Percentiles rank a stretch among this genome's conserved stretches.
These are phyloP conservation scores for Osmoderma eremita DNA, from an alignment of 2,888 invertebrate species.

Conservation along the genomic window DNA sequence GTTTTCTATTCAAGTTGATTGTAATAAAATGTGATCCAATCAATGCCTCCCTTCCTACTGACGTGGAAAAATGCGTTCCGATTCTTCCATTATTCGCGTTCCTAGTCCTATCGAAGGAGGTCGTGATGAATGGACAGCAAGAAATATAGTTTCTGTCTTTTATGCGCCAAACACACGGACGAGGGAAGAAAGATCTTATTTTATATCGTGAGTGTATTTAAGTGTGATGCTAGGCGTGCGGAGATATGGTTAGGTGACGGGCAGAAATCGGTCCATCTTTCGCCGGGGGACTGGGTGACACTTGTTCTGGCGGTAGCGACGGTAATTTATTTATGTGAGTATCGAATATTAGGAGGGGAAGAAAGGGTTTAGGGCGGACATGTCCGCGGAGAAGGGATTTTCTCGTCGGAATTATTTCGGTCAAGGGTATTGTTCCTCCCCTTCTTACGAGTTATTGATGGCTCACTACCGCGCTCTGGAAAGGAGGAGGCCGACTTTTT, in stretches of 20 bases:
- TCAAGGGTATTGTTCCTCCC: conserved; percentile 17
- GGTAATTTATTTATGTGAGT: conserved; percentile 30
- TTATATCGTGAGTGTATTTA: conserved; percentile 35
- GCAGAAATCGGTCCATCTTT: background rate
- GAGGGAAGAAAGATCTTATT: conserved; percentile 23
- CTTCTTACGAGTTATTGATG: conserved; percentile 22
- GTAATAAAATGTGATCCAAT: conserved; percentile 48
- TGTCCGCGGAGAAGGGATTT: background rate
- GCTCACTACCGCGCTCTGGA: conserved; percentile 2
- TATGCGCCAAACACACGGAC: conserved; percentile 35
- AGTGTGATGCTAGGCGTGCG: background rate
- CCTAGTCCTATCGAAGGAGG: conserved; percentile 46
- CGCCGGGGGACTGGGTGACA: conserved; percentile 16
- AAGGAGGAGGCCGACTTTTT: conserved; percentile 14
- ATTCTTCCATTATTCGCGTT: conserved; percentile 50
- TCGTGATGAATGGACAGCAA: conserved; percentile 51
- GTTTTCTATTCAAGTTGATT: conserved; percentile 38
- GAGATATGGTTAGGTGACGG: background rate
- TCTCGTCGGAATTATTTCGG: conserved; percentile 23
- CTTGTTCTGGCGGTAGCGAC: conserved; percentile 8
- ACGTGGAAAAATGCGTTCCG: conserved; percentile 46
- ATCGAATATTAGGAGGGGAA: conserved; percentile 4
- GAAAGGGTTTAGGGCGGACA: background rate
- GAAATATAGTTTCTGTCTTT: conserved; percentile 51
- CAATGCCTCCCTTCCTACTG: conserved; percentile 48